Percentiles rank a stretch among this genome's conserved stretches.
Evolutionary conservation across 2,797 vertebrate species (phyloP).

Genomic region (Rallus crepitans): DNA sequence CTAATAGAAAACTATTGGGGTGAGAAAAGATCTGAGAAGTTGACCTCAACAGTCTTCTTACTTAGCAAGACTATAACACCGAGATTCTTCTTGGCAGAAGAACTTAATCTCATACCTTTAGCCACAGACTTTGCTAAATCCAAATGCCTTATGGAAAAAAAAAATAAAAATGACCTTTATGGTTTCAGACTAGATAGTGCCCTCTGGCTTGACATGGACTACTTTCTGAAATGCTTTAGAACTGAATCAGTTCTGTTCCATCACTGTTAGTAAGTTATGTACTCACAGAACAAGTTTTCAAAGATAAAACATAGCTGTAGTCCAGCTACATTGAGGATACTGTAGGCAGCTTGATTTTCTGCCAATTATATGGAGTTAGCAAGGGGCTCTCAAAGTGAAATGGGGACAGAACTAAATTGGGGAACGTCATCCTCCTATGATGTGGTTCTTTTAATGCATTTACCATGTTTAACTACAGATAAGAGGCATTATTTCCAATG

Average conservation of each 20-base stretch:
- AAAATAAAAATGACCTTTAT: background rate
- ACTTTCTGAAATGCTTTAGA: background rate
- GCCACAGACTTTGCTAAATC: background rate
- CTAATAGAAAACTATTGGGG: background rate
- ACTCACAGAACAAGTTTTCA: background rate
- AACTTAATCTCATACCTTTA: background rate
- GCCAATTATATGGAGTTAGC: background rate
- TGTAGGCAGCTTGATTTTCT: background rate
- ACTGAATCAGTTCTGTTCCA: background rate
- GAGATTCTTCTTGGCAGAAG: background rate
- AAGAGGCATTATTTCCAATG: background rate
- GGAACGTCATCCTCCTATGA: background rate
- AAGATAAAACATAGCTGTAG: background rate
- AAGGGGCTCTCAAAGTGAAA: background rate
- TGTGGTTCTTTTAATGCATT: background rate
- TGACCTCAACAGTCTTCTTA: background rate
- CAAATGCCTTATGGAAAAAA: background rate
- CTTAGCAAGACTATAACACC: background rate
- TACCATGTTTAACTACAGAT: slow-evolving; percentile 8
- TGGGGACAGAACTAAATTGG: background rate
- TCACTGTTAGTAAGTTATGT: fast-evolving
- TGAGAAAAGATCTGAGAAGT: background rate
- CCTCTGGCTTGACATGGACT: background rate
- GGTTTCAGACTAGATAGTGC: background rate
- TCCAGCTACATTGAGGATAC: background rate